phyloP scores from a whole-genome alignment of 2,113 vertebrate species.

The Paramisgurnus dabryanus region DNA sequence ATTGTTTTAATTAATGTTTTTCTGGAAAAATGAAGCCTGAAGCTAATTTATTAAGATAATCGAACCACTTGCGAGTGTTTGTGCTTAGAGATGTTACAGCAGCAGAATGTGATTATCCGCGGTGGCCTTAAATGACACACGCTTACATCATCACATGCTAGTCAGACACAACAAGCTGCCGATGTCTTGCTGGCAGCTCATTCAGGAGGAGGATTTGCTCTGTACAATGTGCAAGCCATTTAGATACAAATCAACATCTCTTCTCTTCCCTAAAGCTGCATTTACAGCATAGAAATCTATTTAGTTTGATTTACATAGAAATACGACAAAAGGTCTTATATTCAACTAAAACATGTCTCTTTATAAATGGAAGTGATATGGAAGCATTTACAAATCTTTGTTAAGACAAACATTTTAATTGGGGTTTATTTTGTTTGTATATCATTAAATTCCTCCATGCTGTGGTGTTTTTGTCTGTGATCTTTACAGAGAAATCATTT shows the following conservation, averaged over 20 bases:
- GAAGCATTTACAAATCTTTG: background rate
- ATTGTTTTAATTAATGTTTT: background rate
- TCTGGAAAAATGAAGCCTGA: background rate
- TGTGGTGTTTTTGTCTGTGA: background rate
- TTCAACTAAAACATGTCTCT: background rate
- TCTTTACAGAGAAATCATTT: background rate
- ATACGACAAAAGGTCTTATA: background rate
- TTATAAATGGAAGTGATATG: background rate
- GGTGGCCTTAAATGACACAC: slow-evolving; percentile 8
- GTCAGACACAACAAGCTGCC: slow-evolving; percentile 10
- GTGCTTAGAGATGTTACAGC: slow-evolving; percentile 1
- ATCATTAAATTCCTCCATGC: background rate
- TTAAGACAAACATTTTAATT: background rate
- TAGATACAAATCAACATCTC: slow-evolving; percentile 43
- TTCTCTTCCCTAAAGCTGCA: background rate
- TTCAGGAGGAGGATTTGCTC: slow-evolving; percentile 10
- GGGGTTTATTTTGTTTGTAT: background rate
- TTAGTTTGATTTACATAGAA: background rate
- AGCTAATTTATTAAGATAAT: background rate
- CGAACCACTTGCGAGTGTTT: background rate
- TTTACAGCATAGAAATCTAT: background rate
- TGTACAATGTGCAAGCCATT: slow-evolving; percentile 48
- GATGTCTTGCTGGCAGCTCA: background rate
- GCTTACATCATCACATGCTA: slow-evolving; percentile 10
- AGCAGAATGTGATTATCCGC: slow-evolving; percentile 18